These are phyloP conservation scores for Heterotilapia buettikoferi DNA, from an alignment of 2,113 vertebrate species.

Conservation along the genomic window DNA sequence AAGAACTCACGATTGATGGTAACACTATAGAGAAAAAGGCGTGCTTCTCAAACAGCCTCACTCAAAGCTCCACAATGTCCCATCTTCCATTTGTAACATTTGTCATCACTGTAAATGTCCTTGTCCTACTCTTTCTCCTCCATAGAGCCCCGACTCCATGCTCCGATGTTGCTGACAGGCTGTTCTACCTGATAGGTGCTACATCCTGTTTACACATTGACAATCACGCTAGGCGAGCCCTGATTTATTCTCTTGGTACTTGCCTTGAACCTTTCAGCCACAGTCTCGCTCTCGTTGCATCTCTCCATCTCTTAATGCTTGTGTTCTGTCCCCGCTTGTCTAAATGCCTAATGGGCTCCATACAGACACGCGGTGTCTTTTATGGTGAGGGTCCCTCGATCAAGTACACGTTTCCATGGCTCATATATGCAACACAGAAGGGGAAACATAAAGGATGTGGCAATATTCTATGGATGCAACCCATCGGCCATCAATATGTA, in stretches of 20 bases:
- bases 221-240: constrained; percentile 25
- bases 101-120: constrained; percentile 19
- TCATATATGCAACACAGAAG: background rate
- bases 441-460: constrained; percentile 8
- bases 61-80: background rate
- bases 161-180: constrained; percentile 11
- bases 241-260: constrained; percentile 57
- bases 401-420: constrained; percentile 19
- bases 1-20: background rate
- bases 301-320: constrained; percentile 29
- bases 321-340: constrained; percentile 15
- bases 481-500: background rate
- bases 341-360: constrained; percentile 46
- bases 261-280: constrained; percentile 62
- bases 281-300: constrained; percentile 33
- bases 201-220: constrained; percentile 32
- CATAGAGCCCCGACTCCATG: background rate
- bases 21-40: background rate
- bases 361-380: background rate
- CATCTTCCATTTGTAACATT: constrained; percentile 21
- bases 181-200: constrained; percentile 17
- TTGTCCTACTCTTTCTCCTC: background rate
- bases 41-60: background rate
- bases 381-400: constrained; percentile 28
- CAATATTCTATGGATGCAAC: constrained; percentile 2